Evolutionary conservation across 2,113 vertebrate genomes (phyloP), one percentile per base, ranked within the genome.

Genomic region (Equus przewalskii): DNA sequence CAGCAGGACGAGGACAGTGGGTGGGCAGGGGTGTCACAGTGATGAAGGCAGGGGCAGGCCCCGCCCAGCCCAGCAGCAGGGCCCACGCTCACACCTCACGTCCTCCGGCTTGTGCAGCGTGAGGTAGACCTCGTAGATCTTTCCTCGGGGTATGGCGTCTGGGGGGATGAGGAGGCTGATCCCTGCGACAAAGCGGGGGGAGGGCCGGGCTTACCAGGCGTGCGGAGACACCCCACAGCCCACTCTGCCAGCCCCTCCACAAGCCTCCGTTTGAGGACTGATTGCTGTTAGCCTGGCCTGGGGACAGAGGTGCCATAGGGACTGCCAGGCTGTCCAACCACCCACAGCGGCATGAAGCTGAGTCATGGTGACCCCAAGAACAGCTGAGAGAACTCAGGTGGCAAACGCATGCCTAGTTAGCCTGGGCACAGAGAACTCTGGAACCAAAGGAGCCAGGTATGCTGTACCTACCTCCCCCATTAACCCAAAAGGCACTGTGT

Each of bases 81-180:
- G 86, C 98, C 98, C 85, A 0, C 0, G 98, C 98, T 99, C 99
- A 98, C 99, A 99, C 99, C 99, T 99, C 99, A 99, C 99, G 95
- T 99, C 99, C 98, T 99, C 99, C 65, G 99, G 99, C 98, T 99
- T 99, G 99, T 99, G 99, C 98, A 99, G 99, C 3, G 99, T 99
- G 98, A 99, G 99, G 98, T 99, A 99, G 98, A 99, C 99, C 99
- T 99, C 99, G 41, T 99, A 99, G 99, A 99, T 99, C 99, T 99
- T 99, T 78, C 99, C 99, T 94, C 99, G 99, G 24, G 99, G 99
- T 98, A 99, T 99, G 98, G 99, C 99, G 54, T 99, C 99, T 0
- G 99, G 99, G 97, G 99, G 99, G 98, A 99, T 99, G 97, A 99
- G 99, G 98, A 99, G 98, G 97, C 99, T 99, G 99, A 99, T 99